Conservation (phyloP, 2,113 vertebrate genomes). For the Pungitius pungitius region DNA sequence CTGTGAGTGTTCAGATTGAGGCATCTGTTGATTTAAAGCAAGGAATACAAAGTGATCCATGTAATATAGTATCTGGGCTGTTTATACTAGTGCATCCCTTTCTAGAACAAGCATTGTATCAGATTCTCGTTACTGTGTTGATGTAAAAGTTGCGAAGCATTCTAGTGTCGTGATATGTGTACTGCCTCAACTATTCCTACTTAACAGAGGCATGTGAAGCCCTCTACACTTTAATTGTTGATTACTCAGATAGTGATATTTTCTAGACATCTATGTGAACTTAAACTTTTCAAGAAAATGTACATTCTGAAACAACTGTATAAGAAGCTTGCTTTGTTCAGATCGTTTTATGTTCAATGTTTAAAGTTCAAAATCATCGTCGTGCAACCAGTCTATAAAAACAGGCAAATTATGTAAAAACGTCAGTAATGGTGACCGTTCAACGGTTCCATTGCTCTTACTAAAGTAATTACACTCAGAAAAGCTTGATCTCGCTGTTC, state of each 20-base stretch:
- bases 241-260: conserved; percentile 28
- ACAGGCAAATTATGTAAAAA: conserved; percentile 46
- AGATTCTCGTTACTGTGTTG: neutral
- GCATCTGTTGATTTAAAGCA: conserved; percentile 20
- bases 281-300: conserved; percentile 21
- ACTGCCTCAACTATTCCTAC: conserved; percentile 9
- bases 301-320: conserved; percentile 48
- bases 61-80: conserved; percentile 5
- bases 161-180: conserved; percentile 48
- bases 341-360: conserved; percentile 39
- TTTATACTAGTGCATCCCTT: conserved; percentile 17
- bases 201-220: conserved; percentile 24
- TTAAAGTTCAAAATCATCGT: conserved; percentile 50
- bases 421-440: conserved; percentile 44
- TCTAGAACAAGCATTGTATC: conserved; percentile 33
- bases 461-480: conserved; percentile 23
- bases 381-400: conserved; percentile 58
- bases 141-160: conserved; percentile 18
- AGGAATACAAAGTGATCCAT: conserved; percentile 26
- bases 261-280: conserved; percentile 21
- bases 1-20: conserved; percentile 25
- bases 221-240: conserved; percentile 20
- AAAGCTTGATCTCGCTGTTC: conserved; percentile 35
- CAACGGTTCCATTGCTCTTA: conserved; percentile 41
- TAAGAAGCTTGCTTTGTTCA: conserved; percentile 49